phyloP scores from a whole-genome alignment of 2,888 invertebrate genomes.

The Agrypnus murinus region DNA sequence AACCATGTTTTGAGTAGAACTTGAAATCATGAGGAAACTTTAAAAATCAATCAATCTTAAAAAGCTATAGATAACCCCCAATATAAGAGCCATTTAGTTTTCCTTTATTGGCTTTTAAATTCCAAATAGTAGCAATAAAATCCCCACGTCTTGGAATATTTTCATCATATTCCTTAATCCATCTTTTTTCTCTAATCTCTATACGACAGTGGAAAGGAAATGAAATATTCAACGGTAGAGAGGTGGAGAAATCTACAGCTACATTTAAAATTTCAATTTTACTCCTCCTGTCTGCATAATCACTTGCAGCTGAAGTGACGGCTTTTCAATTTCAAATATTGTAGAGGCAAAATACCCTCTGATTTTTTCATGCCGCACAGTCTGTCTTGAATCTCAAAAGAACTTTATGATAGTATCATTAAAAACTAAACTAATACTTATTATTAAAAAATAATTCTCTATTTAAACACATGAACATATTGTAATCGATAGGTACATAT shows the following conservation, averaged over 20 bases:
- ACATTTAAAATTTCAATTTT: constrained; percentile 52
- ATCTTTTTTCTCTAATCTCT: constrained; percentile 41
- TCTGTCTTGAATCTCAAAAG: constrained; percentile 20
- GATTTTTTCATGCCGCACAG: constrained; percentile 31
- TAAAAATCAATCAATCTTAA: constrained; percentile 40
- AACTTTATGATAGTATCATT: constrained; percentile 1
- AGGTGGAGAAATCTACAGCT: constrained; percentile 44
- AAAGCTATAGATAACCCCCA: constrained; percentile 37
- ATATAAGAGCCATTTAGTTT: constrained; percentile 45
- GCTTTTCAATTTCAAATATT: constrained; percentile 49
- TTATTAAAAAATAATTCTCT: too few species aligned
- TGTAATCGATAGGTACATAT: too few species aligned
- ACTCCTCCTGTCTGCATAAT: constrained; percentile 49
- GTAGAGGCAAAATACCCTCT: constrained; percentile 35
- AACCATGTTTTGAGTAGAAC: background rate
- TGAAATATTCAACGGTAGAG: constrained; percentile 39
- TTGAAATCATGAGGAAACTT: constrained; percentile 35
- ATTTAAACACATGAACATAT: too few species aligned
- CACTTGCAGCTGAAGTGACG: constrained; percentile 49
- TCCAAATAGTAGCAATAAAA: constrained; percentile 49
- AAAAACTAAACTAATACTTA: background rate
- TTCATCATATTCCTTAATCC: constrained; percentile 40
- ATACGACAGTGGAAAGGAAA: constrained; percentile 40
- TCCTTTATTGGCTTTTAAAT: constrained; percentile 45
- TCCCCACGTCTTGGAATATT: constrained; percentile 42